phyloP scores from a whole-genome alignment of 2,888 invertebrate species.

The Idaea straminata region DNA sequence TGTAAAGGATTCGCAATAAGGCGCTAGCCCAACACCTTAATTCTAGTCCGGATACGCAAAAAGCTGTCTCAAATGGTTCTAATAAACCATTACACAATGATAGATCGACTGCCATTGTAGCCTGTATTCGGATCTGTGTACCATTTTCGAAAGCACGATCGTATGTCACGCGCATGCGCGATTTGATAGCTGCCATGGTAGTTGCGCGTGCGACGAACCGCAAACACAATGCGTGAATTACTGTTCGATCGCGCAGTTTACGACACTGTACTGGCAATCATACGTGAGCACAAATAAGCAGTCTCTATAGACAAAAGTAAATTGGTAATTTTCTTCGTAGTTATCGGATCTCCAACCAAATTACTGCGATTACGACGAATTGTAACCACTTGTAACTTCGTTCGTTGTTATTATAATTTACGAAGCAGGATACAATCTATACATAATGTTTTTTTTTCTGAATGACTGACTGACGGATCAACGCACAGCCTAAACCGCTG shows the following conservation, averaged over 20 bases:
- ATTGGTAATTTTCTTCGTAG: not conserved
- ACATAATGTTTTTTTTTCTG: no score
- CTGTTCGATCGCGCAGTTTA: slow-evolving; percentile 42
- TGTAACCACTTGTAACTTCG: slow-evolving; percentile 17
- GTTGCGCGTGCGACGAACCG: slow-evolving; percentile 56
- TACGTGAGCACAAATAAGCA: slow-evolving; percentile 35
- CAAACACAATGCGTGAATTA: slow-evolving; percentile 54
- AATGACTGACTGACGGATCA: no score
- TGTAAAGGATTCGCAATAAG: not conserved
- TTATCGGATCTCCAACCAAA: no score
- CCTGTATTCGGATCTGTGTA: slow-evolving; percentile 37
- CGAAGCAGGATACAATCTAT: not conserved
- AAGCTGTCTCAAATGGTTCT: slow-evolving; percentile 21
- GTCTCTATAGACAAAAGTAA: slow-evolving; percentile 23
- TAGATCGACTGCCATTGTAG: slow-evolving; percentile 37
- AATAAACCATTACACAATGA: slow-evolving; percentile 40
- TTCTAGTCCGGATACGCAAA: slow-evolving; percentile 25
- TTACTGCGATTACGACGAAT: not conserved
- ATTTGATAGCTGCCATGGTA: slow-evolving; percentile 52
- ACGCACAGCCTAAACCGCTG: no score
- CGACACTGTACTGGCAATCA: slow-evolving; percentile 47
- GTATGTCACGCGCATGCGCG: slow-evolving; percentile 51
- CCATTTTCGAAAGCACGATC: slow-evolving; percentile 34
- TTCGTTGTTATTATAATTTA: not conserved
- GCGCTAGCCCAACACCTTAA: not conserved